These are phyloP conservation scores for Malthinus seriepunctatus DNA, from an alignment of 2,888 invertebrate species.

Conservation along the genomic window DNA sequence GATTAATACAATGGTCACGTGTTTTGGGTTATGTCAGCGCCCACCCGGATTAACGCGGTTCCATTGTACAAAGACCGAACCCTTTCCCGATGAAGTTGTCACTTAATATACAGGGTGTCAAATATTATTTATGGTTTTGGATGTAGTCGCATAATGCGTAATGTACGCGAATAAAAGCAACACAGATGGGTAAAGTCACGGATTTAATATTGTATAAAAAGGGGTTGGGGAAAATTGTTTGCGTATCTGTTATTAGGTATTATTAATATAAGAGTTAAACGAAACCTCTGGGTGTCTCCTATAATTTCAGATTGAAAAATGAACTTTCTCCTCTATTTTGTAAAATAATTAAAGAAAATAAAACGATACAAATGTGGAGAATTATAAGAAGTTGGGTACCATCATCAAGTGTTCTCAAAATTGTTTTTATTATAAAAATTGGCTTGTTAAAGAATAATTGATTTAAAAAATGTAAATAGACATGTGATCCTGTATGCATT, in stretches of 20 bases:
- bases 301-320: too few species aligned
- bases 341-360: too few species aligned
- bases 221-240: conserved; percentile 14
- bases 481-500: too few species aligned
- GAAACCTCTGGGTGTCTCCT: too few species aligned
- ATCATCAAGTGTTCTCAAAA: too few species aligned
- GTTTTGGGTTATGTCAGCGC: conserved; percentile 43
- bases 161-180: conserved; percentile 21
- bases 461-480: too few species aligned
- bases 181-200: conserved; percentile 32
- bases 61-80: conserved; percentile 42
- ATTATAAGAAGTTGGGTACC: too few species aligned
- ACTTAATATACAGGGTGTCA: conserved; percentile 35
- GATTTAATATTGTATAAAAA: conserved; percentile 22
- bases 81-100: conserved; percentile 49
- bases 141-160: conserved; percentile 25
- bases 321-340: too few species aligned
- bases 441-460: too few species aligned
- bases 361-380: too few species aligned
- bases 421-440: too few species aligned
- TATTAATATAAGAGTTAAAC: too few species aligned
- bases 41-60: conserved; percentile 43
- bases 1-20: conserved; percentile 45
- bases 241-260: not conserved
- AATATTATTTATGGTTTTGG: conserved; percentile 35